phyloP scores from a whole-genome alignment of 2,113 vertebrate genomes.

The Aegotheles bennettii region DNA sequence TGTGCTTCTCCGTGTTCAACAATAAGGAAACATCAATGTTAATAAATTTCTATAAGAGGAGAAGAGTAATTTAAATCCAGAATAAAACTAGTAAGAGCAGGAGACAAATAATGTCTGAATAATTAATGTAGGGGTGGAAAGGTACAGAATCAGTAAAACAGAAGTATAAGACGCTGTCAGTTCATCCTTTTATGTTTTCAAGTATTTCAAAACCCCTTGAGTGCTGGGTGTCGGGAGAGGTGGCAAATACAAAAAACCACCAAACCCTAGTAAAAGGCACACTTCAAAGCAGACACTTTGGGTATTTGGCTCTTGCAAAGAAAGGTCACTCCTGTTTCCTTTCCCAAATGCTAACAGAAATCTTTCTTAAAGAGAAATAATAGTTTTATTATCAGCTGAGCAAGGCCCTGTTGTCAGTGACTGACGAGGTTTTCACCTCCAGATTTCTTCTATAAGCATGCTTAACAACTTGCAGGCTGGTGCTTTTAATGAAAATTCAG shows the following conservation, averaged over 20 bases:
- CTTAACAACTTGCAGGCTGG: conserved; percentile 29
- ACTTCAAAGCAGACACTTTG: background rate
- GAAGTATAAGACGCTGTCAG: background rate
- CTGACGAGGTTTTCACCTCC: conserved; percentile 38
- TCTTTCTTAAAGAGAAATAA: background rate
- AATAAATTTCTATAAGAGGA: background rate
- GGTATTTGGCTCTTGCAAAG: conserved; percentile 11
- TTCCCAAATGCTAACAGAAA: conserved; percentile 41
- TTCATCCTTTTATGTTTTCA: conserved; percentile 12
- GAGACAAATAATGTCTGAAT: conserved; percentile 7
- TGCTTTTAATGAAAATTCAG: conserved; percentile 3
- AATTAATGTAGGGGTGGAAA: conserved; percentile 47
- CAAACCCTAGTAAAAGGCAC: background rate
- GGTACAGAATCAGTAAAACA: background rate
- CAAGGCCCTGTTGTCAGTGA: conserved; percentile 12
- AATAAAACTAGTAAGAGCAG: background rate
- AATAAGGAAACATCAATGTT: background rate
- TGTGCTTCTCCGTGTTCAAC: background rate
- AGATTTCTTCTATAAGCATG: conserved; percentile 11
- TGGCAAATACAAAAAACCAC: background rate
- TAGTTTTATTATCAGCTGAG: conserved; percentile 43
- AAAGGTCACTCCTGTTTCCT: conserved; percentile 25
- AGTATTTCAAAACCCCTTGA: conserved; percentile 28
- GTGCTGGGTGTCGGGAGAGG: background rate
- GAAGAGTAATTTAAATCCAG: background rate